phyloP scores from a whole-genome alignment of 2,888 invertebrate species.

The Caenorhabditis plicata region DNA sequence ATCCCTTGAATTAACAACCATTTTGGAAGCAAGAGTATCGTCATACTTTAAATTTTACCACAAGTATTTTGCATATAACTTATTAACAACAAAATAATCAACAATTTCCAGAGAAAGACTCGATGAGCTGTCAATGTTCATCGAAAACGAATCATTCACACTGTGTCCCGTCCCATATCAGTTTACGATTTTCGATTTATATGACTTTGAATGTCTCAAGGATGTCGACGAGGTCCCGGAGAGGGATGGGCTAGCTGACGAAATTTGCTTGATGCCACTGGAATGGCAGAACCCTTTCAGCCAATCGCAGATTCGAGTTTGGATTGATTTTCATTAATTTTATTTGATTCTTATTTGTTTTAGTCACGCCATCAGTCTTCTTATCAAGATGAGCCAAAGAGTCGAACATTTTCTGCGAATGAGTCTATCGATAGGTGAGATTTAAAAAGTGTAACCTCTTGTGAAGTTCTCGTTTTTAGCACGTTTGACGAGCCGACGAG shows the following conservation, averaged over 20 bases:
- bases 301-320: conserved; percentile 12
- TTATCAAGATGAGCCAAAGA: not conserved
- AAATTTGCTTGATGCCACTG: conserved; percentile 3
- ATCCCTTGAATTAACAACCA: conserved; percentile 30
- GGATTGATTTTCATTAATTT: not conserved
- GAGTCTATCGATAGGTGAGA: no score
- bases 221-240: conserved; percentile 8
- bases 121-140: conserved; percentile 60
- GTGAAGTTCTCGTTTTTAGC: no score
- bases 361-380: conserved; percentile 14
- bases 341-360: not conserved
- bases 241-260: not conserved
- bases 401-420: not conserved
- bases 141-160: conserved; percentile 62
- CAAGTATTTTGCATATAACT: not conserved
- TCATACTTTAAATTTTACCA: conserved; percentile 32
- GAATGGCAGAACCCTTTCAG: conserved; percentile 30
- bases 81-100: not conserved
- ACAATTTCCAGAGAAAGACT: conserved; percentile 45
- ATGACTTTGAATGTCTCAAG: conserved; percentile 39
- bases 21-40: conserved; percentile 47
- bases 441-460: no score
- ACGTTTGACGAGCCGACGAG: conserved; percentile 20
- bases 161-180: conserved; percentile 58
- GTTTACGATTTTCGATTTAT: conserved; percentile 62